Evolutionary conservation across 2,888 invertebrate species (phyloP).

Genomic region (Limenitis camilla): DNA sequence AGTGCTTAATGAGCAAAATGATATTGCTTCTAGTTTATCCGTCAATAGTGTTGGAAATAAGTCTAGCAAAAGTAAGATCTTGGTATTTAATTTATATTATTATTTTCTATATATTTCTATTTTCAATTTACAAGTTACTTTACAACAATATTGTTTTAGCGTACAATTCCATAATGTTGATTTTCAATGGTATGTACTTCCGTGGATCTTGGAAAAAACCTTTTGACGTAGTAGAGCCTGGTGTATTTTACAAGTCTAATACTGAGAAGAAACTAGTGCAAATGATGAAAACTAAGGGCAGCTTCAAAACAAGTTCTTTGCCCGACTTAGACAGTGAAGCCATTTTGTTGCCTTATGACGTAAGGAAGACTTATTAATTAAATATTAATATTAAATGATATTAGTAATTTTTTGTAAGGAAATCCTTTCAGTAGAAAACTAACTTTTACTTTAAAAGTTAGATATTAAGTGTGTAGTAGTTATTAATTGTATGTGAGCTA

Average conservation of each 20-base stretch:
- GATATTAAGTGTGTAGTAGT: too few relatives aligned
- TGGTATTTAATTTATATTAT: background rate
- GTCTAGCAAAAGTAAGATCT: slow-evolving; percentile 43
- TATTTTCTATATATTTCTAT: background rate
- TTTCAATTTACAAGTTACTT: too few relatives aligned
- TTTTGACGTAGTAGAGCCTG: slow-evolving; percentile 72
- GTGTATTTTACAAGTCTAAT: slow-evolving; percentile 78
- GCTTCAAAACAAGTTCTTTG: slow-evolving; percentile 76
- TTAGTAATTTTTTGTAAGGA: too few relatives aligned
- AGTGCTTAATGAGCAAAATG: slow-evolving; percentile 57
- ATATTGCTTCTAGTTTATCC: slow-evolving; percentile 75
- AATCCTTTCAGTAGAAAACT: too few relatives aligned
- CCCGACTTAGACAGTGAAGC: slow-evolving; percentile 79
- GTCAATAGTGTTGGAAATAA: slow-evolving; percentile 76
- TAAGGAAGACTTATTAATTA: slow-evolving; percentile 43
- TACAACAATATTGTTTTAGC: slow-evolving; percentile 34
- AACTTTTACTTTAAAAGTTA: too few relatives aligned
- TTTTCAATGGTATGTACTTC: slow-evolving; percentile 86
- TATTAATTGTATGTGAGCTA: too few relatives aligned
- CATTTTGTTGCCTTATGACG: slow-evolving; percentile 83
- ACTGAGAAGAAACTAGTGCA: slow-evolving; percentile 75
- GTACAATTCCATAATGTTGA: slow-evolving; percentile 76
- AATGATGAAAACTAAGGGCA: slow-evolving; percentile 80
- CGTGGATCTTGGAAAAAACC: slow-evolving; percentile 83
- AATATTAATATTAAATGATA: too few relatives aligned